Base-by-base conservation (phyloP, 2,888 invertebrate species). In the Nowickia ferox region DNA sequence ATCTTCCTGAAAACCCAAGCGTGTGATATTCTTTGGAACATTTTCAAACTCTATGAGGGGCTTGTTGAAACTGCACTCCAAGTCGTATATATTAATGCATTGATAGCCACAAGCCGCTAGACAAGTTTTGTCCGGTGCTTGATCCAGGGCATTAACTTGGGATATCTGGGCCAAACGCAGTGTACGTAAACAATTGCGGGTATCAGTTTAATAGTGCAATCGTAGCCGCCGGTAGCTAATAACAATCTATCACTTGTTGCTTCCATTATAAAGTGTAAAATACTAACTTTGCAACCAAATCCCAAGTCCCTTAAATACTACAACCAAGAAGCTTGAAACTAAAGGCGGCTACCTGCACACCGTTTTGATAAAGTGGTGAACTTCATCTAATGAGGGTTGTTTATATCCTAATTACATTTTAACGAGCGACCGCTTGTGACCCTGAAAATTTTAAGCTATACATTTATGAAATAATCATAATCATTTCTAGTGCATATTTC, bases 91-190 rank as follows among this genome's bases (percentile, higher is more conserved):
- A 11, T 98, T 95, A 88, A 99, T 97, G 91, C 98, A 98, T 91
- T 99, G 99, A 93, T 98, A 99, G 17, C 98, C 98, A 88, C 98
- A 98, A 10, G 98, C 98, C 15, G 98, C 98, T 74, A 99, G 94
- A 89, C 97, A 95, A 88, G 96, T 95, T 87, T 97, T 97, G 90
- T 98, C 98, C 0, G 99, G 98, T 9, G 97, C 97, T 78, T 99
- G 97, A 91, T 97, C 97, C 88, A 99, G 92, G 9, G 97, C 97
- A 94, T 99, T 99, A 0, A 99, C 97, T 96, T 98, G 98, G 97
- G 98, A 98, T 91, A 91, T 92, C 42, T 99, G 98, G 13, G 97
- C 96, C 93, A 99, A 98, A 90, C 98, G 98, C 93, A 98, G 96
- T 11, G 98, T 98, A 79, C 97, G 95, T 84, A 96, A 95, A 92